These are phyloP conservation scores for Sarcophaga subvicina DNA, from an alignment of 2,888 invertebrate species.

Conservation along the genomic window DNA sequence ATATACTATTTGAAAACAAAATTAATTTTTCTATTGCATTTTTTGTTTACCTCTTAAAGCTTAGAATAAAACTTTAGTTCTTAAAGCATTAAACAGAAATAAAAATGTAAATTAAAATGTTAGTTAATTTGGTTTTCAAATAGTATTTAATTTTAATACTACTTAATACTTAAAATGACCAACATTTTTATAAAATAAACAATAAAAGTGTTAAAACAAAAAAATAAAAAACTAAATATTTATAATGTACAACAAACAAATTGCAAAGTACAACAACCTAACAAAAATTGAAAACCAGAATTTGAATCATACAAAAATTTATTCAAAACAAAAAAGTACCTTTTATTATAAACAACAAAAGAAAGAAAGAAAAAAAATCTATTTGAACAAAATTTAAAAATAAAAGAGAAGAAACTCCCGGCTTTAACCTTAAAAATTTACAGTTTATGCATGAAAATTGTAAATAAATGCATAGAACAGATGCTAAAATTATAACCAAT, in stretches of 20 bases:
- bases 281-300: not conserved
- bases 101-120: not conserved
- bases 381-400: constrained; percentile 9
- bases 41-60: too few relatives aligned
- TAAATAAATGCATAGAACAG: constrained; percentile 69
- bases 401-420: constrained; percentile 23
- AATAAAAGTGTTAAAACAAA: not conserved
- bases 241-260: not conserved
- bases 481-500: constrained; percentile 42
- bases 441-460: constrained; percentile 68
- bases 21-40: not conserved
- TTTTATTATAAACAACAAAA: constrained; percentile 30
- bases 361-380: constrained; percentile 3
- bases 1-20: not conserved
- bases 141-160: not conserved
- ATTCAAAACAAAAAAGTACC: constrained; percentile 5
- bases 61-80: too few relatives aligned
- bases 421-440: constrained; percentile 43
- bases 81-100: not conserved
- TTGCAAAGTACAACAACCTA: not conserved
- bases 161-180: not conserved
- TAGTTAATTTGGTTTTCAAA: not conserved
- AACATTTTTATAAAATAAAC: not conserved
- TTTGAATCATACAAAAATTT: not conserved
- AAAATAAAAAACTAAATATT: not conserved